These are phyloP conservation scores for Dreissena polymorpha DNA, from an alignment of 1,140 invertebrate species.

Conservation along the genomic window DNA sequence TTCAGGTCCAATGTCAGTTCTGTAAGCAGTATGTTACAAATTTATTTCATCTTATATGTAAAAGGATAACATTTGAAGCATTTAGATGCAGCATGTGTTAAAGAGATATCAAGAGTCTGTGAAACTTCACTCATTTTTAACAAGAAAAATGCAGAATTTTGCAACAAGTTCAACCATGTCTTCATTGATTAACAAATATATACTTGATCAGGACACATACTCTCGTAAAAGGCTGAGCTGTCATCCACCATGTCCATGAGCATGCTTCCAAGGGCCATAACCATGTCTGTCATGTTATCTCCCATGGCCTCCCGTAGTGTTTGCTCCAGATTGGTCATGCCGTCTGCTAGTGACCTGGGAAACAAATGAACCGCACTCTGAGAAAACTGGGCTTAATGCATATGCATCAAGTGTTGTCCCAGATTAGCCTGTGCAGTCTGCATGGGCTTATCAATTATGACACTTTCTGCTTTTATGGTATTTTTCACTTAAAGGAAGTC, in stretches of 20 bases:
- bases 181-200: background rate
- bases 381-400: no score
- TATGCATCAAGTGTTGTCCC: no score
- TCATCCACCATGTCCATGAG: constrained; percentile 34
- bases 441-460: no score
- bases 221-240: background rate
- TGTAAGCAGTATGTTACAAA: background rate
- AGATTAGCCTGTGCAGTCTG: no score
- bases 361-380: no score
- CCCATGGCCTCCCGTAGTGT: background rate
- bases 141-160: background rate
- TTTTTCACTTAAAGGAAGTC: no score
- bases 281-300: constrained; percentile 7
- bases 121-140: background rate
- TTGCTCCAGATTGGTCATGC: constrained; percentile 6
- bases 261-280: constrained; percentile 24
- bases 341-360: constrained; percentile 6
- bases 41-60: no score
- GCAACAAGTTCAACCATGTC: background rate
- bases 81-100: background rate
- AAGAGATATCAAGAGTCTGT: background rate
- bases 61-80: background rate
- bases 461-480: no score
- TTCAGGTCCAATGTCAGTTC: constrained; percentile 13
- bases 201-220: no score